A percentile compares a stretch with the other conserved stretches of the same genome.
Evolutionary conservation across 1,140 invertebrate genomes (phyloP).

Genomic region (Drosophila azteca): DNA sequence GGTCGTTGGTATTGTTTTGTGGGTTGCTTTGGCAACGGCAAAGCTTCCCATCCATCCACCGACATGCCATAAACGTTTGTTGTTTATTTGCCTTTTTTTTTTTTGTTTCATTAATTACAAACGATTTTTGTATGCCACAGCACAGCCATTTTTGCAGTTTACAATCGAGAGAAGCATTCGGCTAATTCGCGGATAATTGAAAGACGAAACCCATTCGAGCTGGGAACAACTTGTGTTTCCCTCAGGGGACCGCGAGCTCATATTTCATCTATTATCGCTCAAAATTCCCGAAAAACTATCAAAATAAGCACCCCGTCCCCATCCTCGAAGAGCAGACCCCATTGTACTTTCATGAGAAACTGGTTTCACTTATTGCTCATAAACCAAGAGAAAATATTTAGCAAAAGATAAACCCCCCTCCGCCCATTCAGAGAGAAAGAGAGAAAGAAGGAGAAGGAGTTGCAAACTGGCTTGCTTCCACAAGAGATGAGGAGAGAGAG

Average conservation of each 20-base stretch:
- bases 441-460: not conserved
- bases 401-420: conserved; percentile 26
- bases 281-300: not conserved
- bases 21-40: conserved; percentile 60
- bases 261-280: conserved; percentile 27
- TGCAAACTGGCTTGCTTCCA: conserved; percentile 57
- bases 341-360: conserved; percentile 41
- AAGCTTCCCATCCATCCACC: conserved; percentile 27
- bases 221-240: conserved; percentile 8
- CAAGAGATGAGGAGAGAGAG: not conserved
- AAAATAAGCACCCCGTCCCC: conserved; percentile 1
- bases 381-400: conserved; percentile 61
- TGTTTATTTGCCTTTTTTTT: conserved; percentile 49
- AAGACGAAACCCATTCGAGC: conserved; percentile 22
- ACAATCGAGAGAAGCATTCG: conserved; percentile 17
- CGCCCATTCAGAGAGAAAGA: conserved; percentile 10
- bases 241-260: conserved; percentile 22
- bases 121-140: conserved; percentile 23
- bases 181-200: conserved; percentile 14
- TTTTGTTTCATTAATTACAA: conserved; percentile 40
- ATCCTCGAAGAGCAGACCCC: conserved; percentile 12
- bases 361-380: conserved; percentile 64
- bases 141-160: not conserved
- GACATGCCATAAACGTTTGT: conserved; percentile 55
- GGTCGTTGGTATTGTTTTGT: conserved; percentile 21